A percentile compares a stretch with the other conserved stretches of the same genome.
Evolutionary conservation across 2,113 vertebrate genomes (phyloP).

Genomic region (Formicarius rufipectus): DNA sequence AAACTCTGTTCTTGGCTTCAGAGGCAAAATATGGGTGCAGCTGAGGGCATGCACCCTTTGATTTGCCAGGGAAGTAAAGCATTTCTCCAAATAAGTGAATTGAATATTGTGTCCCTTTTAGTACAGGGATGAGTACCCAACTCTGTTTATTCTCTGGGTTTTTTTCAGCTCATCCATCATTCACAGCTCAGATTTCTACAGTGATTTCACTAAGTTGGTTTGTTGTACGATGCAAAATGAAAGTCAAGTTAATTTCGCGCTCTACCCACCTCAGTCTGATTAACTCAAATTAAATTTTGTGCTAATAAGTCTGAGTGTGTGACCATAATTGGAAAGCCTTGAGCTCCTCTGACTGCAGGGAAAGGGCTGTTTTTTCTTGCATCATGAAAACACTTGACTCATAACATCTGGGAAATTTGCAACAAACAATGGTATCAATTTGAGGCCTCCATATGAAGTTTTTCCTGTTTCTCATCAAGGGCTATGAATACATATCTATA

Average conservation of each 20-base stretch:
- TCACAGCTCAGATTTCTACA: constrained; percentile 2
- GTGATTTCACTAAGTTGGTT: not conserved
- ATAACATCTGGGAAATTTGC: constrained; percentile 4
- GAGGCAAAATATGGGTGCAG: not conserved
- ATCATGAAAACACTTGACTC: constrained; percentile 1
- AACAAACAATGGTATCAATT: not conserved
- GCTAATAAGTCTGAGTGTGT: constrained; percentile 23
- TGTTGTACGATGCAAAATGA: constrained; percentile 25
- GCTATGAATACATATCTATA: not conserved
- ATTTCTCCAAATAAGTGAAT: not conserved
- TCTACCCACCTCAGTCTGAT: constrained; percentile 51
- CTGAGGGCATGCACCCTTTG: not conserved
- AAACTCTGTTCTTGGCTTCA: not conserved
- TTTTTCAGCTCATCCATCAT: constrained; percentile 33
- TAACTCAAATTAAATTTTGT: constrained; percentile 46
- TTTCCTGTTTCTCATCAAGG: not conserved
- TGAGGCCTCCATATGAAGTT: not conserved
- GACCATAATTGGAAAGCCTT: constrained; percentile 28
- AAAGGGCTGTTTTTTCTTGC: constrained; percentile 1
- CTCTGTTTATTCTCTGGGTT: not conserved
- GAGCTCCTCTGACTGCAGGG: constrained; percentile 2
- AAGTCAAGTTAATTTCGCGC: constrained; percentile 66
- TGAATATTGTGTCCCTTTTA: constrained; percentile 4
- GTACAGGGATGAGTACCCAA: not conserved
- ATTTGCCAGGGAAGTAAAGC: not conserved